A percentile compares a stretch with the other conserved stretches of the same genome.
phyloP scores from a whole-genome alignment of 1,140 invertebrate species.

The Oncopodura yosiiana region DNA sequence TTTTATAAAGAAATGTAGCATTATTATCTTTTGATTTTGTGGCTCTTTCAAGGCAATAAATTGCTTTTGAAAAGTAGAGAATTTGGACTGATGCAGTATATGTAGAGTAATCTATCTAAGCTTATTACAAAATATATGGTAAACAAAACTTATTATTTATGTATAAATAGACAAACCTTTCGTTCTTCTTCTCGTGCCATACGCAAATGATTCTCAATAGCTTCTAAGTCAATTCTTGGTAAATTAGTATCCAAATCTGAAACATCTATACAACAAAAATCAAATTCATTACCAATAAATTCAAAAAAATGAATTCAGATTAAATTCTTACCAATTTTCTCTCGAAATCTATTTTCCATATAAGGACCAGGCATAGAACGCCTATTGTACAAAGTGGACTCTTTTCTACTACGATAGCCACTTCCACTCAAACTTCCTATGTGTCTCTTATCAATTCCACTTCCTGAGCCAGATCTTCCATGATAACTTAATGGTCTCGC shows the following conservation, averaged over 20 bases:
- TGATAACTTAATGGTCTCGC: conserved; percentile 31
- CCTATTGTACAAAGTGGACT: conserved; percentile 26
- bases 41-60: too few relatives aligned
- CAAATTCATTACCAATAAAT: conserved; percentile 22
- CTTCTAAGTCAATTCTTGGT: conserved; percentile 76
- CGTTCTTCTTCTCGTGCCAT: conserved; percentile 65
- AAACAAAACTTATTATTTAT: too few relatives aligned
- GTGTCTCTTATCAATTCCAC: conserved; percentile 29
- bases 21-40: too few relatives aligned
- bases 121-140: too few relatives aligned
- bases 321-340: conserved; percentile 29
- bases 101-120: too few relatives aligned
- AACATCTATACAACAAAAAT: conserved; percentile 52
- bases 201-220: conserved; percentile 70
- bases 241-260: conserved; percentile 83
- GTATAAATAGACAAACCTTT: conserved; percentile 52
- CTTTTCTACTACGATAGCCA: conserved; percentile 21
- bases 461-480: conserved; percentile 22
- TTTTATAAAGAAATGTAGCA: too few relatives aligned
- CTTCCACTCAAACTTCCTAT: conserved; percentile 8
- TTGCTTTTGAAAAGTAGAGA: too few relatives aligned
- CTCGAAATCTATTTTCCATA: conserved; percentile 29
- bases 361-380: conserved; percentile 32
- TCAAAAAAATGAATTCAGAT: background rate
- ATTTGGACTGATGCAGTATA: too few relatives aligned